A percentile compares a stretch with the other conserved stretches of the same genome.
phyloP scores from a whole-genome alignment of 2,888 invertebrate species.

The Steinernema scapterisci region DNA sequence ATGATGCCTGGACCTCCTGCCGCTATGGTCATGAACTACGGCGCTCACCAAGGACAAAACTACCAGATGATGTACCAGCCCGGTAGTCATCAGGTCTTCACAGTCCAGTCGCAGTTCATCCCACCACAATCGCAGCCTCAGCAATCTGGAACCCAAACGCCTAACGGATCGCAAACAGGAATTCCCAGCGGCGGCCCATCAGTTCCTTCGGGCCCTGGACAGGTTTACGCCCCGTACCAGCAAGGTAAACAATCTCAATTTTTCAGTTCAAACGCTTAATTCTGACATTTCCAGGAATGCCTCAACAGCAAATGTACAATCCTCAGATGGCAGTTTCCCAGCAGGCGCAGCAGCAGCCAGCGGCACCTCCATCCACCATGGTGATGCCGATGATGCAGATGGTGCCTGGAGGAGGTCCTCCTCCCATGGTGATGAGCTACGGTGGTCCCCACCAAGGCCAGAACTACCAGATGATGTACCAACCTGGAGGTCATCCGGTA shows the following conservation, averaged over 20 bases:
- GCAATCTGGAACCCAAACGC: slow-evolving; percentile 4
- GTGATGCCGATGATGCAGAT: slow-evolving; percentile 2
- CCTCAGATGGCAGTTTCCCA: no score
- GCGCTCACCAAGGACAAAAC: no score
- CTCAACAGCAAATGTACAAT: neutral
- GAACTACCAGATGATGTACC: neutral
- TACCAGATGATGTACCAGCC: neutral
- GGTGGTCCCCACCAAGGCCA: neutral
- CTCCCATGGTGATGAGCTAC: slow-evolving; percentile 3
- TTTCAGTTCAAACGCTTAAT: no score
- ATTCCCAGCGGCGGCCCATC: no score
- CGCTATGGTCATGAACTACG: no score
- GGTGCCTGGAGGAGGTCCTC: neutral
- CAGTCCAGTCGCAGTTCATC: neutral
- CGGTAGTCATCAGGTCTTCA: no score
- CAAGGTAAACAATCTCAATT: no score
- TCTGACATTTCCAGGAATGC: no score
- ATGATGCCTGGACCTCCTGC: neutral
- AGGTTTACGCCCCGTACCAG: no score
- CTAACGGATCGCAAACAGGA: neutral
- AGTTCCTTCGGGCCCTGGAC: no score
- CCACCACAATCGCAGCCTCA: slow-evolving; percentile 8
- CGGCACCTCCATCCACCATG: no score
- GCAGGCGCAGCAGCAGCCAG: slow-evolving; percentile 1
- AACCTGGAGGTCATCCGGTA: neutral